These are phyloP conservation scores for Papilio machaon DNA, from an alignment of 1,140 invertebrate species.

Conservation along the genomic window DNA sequence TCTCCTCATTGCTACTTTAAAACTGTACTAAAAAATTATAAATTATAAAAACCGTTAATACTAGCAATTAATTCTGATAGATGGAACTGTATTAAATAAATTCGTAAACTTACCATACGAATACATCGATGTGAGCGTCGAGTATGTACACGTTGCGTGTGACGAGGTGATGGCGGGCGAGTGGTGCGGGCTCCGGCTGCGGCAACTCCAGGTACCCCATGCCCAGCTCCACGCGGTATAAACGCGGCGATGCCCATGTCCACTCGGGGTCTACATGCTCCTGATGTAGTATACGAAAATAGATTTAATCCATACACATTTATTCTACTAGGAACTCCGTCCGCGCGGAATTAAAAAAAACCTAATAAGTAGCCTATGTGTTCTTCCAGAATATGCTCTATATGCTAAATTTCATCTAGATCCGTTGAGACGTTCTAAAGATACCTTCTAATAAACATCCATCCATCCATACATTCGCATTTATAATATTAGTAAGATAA, in stretches of 20 bases:
- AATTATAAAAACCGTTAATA: constrained; percentile 35
- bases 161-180: constrained; percentile 89
- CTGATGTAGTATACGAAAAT: constrained; percentile 68
- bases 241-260: constrained; percentile 87
- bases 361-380: too few species aligned
- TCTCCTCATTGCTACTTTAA: too few species aligned
- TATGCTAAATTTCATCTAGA: too few species aligned
- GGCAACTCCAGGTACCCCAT: constrained; percentile 99
- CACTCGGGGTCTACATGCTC: constrained; percentile 93
- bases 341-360: too few species aligned
- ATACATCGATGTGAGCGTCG: constrained; percentile 98
- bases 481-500: too few species aligned
- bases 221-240: constrained; percentile 97
- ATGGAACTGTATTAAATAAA: neutral
- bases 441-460: too few species aligned
- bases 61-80: neutral
- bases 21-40: too few species aligned
- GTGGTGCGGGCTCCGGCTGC: constrained; percentile 93
- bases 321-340: too few species aligned
- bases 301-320: neutral
- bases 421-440: too few species aligned
- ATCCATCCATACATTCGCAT: too few species aligned
- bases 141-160: constrained; percentile 98
- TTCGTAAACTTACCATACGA: constrained; percentile 91
- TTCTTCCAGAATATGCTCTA: too few species aligned